phyloP scores from a whole-genome alignment of 2,113 vertebrate species.

The Vicugna pacos region DNA sequence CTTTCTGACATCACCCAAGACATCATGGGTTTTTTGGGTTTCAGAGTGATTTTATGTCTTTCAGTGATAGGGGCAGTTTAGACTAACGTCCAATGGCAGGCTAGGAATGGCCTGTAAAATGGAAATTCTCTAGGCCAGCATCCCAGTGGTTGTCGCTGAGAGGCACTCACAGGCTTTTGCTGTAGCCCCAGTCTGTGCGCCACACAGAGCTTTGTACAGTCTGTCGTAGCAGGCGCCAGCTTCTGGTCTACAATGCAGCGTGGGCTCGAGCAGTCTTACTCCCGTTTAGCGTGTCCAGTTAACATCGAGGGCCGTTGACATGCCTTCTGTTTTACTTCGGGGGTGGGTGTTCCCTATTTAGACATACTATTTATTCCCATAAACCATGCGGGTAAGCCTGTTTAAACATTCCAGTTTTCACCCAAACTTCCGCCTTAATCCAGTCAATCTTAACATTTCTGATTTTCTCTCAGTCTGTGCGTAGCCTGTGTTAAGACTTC shows the following conservation, averaged over 20 bases:
- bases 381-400: background rate
- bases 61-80: background rate
- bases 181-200: background rate
- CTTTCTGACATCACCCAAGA: background rate
- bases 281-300: background rate
- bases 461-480: background rate
- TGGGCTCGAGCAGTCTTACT: background rate
- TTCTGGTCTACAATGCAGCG: background rate
- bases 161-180: background rate
- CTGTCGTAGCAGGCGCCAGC: background rate
- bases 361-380: background rate
- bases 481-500: background rate
- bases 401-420: slow-evolving; percentile 32
- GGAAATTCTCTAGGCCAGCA: background rate
- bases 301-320: background rate
- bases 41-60: slow-evolving; percentile 5
- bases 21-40: background rate
- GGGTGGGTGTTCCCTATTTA: background rate
- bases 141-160: background rate
- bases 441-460: background rate
- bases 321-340: background rate
- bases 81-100: background rate
- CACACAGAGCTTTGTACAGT: background rate
- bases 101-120: background rate
- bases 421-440: background rate